Base-by-base conservation (phyloP, 1,140 invertebrate species). In the Lanistes nyassanus region DNA sequence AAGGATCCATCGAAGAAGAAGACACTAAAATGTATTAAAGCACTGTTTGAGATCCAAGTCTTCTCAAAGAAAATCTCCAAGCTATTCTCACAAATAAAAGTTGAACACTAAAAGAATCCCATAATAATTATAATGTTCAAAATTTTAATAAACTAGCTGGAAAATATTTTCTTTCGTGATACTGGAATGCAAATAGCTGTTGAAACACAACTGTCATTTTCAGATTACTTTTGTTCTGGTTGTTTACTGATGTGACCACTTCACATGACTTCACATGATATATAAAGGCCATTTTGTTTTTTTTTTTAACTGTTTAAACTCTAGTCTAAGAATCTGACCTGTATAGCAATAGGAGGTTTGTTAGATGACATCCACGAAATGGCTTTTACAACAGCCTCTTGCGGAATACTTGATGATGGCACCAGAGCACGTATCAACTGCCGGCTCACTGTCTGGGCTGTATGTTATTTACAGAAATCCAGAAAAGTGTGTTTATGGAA, bases 1-100 rank as follows among this genome's bases (percentile, higher is more conserved):
- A 9, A 86, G 66, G n/a, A 87, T 81, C 84, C 84, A 85, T 16
- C 84, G 76, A 16, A 87, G 51, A 62, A 87, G 70, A 64, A 85
- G 39, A 31, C 75, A 76, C 85, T 87, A 75, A 9, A 80, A 76
- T 39, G 66, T 62, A 79, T 34, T 26, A 70, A 0, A 53, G 68
- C 21, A 67, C 51, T 47, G n/a, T n/a, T n/a, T n/a, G n/a, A 60
- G 56, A 60, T 36, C 13, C 62, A 65, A 19, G 39, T 65, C 39
- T 11, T 36, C 34, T 34, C 23, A 16, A 34, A 26, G 23, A 62
- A 11, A n/a, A 11, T 26, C 58, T 26, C 26, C 7, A 65, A 65
- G 16, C 39, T 16, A 37, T 26, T 23, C 23, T 5, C 51, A 34
- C 21, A 4, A 39, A 53, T 16, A 23, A 39, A 68, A 13, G 23